A percentile compares a stretch with the other conserved stretches of the same genome.
phyloP scores from a whole-genome alignment of 1,140 invertebrate genomes.

The Telenomus remus region DNA sequence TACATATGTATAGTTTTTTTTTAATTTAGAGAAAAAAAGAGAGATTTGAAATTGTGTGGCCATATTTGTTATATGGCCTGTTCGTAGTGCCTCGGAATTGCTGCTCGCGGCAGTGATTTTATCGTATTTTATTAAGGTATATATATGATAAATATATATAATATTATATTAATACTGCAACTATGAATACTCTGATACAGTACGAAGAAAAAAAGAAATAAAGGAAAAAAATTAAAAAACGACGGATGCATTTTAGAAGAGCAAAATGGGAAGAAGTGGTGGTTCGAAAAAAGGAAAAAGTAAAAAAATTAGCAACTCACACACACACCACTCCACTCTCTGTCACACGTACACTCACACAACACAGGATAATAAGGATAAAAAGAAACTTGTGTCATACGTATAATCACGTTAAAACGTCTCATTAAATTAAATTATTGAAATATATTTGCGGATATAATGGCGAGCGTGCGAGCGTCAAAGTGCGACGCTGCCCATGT shows the following conservation, averaged over 20 bases:
- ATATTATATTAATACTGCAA: constrained; percentile 71
- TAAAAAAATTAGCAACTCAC: not conserved
- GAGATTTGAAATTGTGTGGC: constrained; percentile 74
- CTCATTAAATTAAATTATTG: constrained; percentile 71
- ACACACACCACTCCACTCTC: constrained; percentile 11
- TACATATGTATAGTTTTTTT: constrained; percentile 74
- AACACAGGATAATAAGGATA: constrained; percentile 12
- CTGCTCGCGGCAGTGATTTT: constrained; percentile 75
- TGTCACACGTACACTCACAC: constrained; percentile 13
- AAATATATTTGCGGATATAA: constrained; percentile 62
- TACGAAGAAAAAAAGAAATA: constrained; percentile 58
- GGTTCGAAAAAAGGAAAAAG: constrained; percentile 3
- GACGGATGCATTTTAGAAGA: constrained; percentile 24
- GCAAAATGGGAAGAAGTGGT: constrained; percentile 11
- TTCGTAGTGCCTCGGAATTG: constrained; percentile 77
- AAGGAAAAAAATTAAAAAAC: constrained; percentile 11
- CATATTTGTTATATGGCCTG: constrained; percentile 74
- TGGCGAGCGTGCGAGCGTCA: constrained; percentile 55
- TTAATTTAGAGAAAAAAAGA: constrained; percentile 72
- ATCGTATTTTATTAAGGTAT: constrained; percentile 75
- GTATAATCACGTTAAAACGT: constrained; percentile 69
- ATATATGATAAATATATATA: constrained; percentile 60
- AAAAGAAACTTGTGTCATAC: constrained; percentile 63
- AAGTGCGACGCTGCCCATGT: constrained; percentile 61
- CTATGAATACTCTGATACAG: constrained; percentile 72